Conservation (phyloP, 30 jellyfish, hydroid and myxozoan genomes). For the Cassiopea xamachana region DNA sequence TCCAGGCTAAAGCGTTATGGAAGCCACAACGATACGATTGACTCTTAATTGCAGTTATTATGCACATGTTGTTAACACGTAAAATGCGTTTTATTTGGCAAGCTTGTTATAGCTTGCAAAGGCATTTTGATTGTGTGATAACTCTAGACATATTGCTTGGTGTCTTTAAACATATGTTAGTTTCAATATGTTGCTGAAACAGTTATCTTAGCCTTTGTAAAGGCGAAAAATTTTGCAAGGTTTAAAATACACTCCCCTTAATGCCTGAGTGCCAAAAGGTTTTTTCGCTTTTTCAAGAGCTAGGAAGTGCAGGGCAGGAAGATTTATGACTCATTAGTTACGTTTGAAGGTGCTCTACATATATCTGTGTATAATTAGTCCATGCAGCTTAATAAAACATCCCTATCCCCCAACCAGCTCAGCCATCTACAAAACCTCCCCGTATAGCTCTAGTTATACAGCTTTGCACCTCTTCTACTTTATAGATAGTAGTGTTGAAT, state of each 20-base stretch:
- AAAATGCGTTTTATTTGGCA: slow-evolving; percentile 9
- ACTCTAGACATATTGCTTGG: slow-evolving; percentile 2
- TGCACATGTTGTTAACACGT: not conserved
- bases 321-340: not conserved
- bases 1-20: not conserved
- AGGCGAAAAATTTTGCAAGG: not conserved
- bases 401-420: too few relatives aligned
- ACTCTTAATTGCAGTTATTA: not conserved
- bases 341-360: too few relatives aligned
- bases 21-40: not conserved
- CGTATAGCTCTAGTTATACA: too few relatives aligned
- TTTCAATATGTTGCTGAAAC: not conserved
- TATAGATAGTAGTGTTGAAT: too few relatives aligned
- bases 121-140: slow-evolving; percentile 1
- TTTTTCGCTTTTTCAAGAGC: not conserved
- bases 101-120: not conserved
- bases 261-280: not conserved
- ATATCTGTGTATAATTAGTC: too few relatives aligned
- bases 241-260: not conserved
- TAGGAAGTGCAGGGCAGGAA: not conserved
- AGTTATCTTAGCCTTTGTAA: not conserved
- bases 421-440: too few relatives aligned
- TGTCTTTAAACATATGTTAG: not conserved
- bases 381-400: too few relatives aligned
- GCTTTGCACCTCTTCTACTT: too few relatives aligned